Base-by-base conservation (phyloP, 1,140 invertebrate genomes). In the Leptoteleia sp. region DNA sequence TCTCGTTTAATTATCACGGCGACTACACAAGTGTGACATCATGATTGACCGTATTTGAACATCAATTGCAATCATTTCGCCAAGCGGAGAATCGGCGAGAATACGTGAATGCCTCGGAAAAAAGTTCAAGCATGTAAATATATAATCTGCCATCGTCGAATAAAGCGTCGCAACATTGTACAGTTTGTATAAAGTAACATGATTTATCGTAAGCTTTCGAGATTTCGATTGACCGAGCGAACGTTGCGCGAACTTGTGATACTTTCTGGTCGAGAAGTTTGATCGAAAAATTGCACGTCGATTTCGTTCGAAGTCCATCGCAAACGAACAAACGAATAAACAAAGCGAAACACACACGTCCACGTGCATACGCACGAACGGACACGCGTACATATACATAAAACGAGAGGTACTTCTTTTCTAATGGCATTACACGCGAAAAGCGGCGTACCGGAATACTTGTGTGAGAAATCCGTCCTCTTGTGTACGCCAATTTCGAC, bases 391-490 rank as follows among this genome's bases (percentile, higher is more conserved):
- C n/a, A n/a, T n/a, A n/a, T n/a, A n/a, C n/a, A n/a, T n/a, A n/a
- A n/a, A n/a, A n/a, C n/a, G 37, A 40, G 40, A 67, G 17, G 40
- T 59, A 48, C 33, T 73, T 55, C 48, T 68, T 67, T 64, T 59
- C 52, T 27, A 47, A 62, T 54, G 61, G 71, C 67, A 72, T 76
- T 62, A 76, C 29, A 54, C 55, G 12, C 19, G 47, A 67, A 50
- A 43, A 64, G 42, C 45, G 61, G 40, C 50, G 43, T 52, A 70
- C 57, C 27, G 52, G 64, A 16, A 25, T 61, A 52, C 35, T 65
- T 71, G 67, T 68, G 76, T 47, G 52, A 72, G 67, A 72, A 76
- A 76, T 80, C 77, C 77, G 77, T 80, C 77, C 77, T 76, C 55
- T 65, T 76, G 61, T 68, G 76, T 76, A 70, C 76, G 72, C 67